phyloP scores from a whole-genome alignment of 2,888 invertebrate genomes.

The Papilio demoleus region DNA sequence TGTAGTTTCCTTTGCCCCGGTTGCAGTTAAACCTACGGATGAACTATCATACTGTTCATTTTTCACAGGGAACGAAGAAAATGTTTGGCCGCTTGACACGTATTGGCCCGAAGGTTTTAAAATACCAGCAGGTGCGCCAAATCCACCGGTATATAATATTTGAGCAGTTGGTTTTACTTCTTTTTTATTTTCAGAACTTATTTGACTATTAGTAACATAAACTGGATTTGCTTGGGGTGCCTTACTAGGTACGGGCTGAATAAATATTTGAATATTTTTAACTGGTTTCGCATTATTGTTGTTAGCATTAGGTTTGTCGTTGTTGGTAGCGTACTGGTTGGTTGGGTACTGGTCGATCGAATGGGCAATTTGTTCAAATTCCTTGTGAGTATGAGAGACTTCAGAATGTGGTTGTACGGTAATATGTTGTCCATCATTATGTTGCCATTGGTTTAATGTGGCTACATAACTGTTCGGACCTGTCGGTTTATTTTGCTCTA shows the following conservation, averaged over 20 bases:
- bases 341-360: not conserved
- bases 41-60: conserved; percentile 21
- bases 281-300: conserved; percentile 20
- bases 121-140: conserved; percentile 55
- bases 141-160: conserved; percentile 51
- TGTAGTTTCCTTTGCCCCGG: conserved; percentile 35
- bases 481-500: conserved; percentile 40
- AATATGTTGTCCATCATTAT: not conserved
- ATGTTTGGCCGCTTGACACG: conserved; percentile 2
- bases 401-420: conserved; percentile 10
- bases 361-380: conserved; percentile 7
- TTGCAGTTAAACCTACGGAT: not conserved
- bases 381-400: conserved; percentile 41
- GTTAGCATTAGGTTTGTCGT: not conserved
- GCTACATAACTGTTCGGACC: conserved; percentile 24
- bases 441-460: conserved; percentile 5
- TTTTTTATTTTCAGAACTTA: conserved; percentile 13
- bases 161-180: conserved; percentile 13
- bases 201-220: conserved; percentile 1
- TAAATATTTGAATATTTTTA: conserved; percentile 23
- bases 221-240: not conserved
- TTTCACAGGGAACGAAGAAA: conserved; percentile 13
- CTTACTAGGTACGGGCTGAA: conserved; percentile 13
- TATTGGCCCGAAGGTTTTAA: conserved; percentile 44
- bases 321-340: not conserved